Evolutionary conservation across 2,797 vertebrate species (phyloP).

Genomic region (Pterois miles): DNA sequence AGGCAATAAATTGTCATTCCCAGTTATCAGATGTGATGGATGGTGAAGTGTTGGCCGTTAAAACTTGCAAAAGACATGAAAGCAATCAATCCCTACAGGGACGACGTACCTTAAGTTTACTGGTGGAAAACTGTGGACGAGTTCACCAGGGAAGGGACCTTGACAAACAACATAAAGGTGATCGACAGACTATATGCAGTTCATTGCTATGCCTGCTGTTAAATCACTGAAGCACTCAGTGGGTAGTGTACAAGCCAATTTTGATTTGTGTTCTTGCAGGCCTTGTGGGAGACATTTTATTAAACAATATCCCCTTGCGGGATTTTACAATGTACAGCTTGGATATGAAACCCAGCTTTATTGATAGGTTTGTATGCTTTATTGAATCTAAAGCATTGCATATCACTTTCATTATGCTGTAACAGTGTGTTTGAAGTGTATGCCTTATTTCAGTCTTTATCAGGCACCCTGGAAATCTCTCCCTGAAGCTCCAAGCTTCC

Average conservation of each 20-base stretch:
- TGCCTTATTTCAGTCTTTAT: slow-evolving; percentile 79
- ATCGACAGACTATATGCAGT: slow-evolving; percentile 17
- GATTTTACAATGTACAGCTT: slow-evolving; percentile 94
- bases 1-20: neutral
- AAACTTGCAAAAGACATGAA: slow-evolving; percentile 24
- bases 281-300: slow-evolving; percentile 91
- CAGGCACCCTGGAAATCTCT: slow-evolving; percentile 82
- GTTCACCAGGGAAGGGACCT: slow-evolving; percentile 88
- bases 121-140: slow-evolving; percentile 95
- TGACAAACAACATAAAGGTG: slow-evolving; percentile 94
- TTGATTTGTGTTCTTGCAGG: slow-evolving; percentile 82
- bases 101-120: slow-evolving; percentile 85
- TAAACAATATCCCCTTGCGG: slow-evolving; percentile 88
- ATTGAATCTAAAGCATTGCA: slow-evolving; percentile 25
- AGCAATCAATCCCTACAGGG: slow-evolving; percentile 77
- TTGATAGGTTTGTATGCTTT: slow-evolving; percentile 86
- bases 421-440: slow-evolving; percentile 21
- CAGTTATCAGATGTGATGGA: slow-evolving; percentile 7
- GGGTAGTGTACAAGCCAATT: slow-evolving; percentile 11
- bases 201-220: slow-evolving; percentile 23
- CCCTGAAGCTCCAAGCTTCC: slow-evolving; percentile 82
- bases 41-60: neutral
- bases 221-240: slow-evolving; percentile 38
- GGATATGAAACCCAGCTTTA: slow-evolving; percentile 93
- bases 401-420: slow-evolving; percentile 26